Evolutionary conservation across 2,888 invertebrate genomes (phyloP).

Genomic region (Noctua comes): DNA sequence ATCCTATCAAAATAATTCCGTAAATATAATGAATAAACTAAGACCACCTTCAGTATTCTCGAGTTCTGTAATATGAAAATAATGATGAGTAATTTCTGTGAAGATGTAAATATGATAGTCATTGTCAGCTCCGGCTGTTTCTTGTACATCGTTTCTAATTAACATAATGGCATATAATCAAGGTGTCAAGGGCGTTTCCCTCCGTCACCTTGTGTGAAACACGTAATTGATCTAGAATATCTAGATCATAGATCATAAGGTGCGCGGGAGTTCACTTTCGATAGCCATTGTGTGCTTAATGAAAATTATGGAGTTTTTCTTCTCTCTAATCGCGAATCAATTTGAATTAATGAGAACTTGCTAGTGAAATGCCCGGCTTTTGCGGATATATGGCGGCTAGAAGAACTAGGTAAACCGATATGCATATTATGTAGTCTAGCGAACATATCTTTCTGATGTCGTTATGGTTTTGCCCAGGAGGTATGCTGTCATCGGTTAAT

Average conservation of each 20-base stretch:
- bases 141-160: slow-evolving; percentile 53
- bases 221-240: slow-evolving; percentile 62
- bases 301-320: slow-evolving; percentile 66
- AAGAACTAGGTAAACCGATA: slow-evolving; percentile 16
- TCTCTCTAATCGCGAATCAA: slow-evolving; percentile 62
- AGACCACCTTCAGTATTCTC: slow-evolving; percentile 35
- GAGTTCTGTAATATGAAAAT: slow-evolving; percentile 50
- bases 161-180: slow-evolving; percentile 54
- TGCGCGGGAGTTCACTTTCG: slow-evolving; percentile 72
- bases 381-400: slow-evolving; percentile 53
- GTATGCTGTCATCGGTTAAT: slow-evolving; percentile 9
- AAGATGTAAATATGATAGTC: slow-evolving; percentile 56
- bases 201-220: slow-evolving; percentile 46
- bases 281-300: slow-evolving; percentile 72
- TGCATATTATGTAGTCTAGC: not conserved
- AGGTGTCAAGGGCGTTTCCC: slow-evolving; percentile 59
- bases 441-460: not conserved
- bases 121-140: slow-evolving; percentile 54
- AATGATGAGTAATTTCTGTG: slow-evolving; percentile 52
- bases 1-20: slow-evolving; percentile 39
- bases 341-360: slow-evolving; percentile 66
- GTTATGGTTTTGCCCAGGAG: not conserved
- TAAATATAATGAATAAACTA: slow-evolving; percentile 33
- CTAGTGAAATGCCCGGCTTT: slow-evolving; percentile 69
- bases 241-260: slow-evolving; percentile 58